Base-by-base conservation (phyloP, 2,888 invertebrate species). In the Drosophila putrida region DNA sequence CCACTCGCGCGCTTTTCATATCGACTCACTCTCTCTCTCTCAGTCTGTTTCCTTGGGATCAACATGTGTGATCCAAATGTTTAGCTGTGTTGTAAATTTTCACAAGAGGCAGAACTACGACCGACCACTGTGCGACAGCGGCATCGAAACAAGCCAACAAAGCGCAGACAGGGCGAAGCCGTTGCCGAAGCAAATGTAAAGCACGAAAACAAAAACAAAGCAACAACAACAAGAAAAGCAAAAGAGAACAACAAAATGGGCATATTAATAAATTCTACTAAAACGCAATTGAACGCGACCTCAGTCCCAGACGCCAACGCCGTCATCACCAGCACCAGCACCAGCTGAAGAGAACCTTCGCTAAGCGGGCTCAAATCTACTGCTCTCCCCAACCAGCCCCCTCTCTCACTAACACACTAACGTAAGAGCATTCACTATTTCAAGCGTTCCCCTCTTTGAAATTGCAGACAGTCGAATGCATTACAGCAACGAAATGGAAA, bases 61-160 rank as follows among this genome's bases (percentile, higher is more conserved):
- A 88, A 84, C 83, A 84, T 84, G 90, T 84, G 83, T 84, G 83
- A 85, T 84, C 83, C 83, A 89, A 84, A 84, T 84, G 83, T 89
- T 81, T 33, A 15, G 28, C 35, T 55, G 49, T 53, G 65, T 65
- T 82, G 72, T 82, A 77, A 87, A 77, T 75, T 69, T 55, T 74
- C 80, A 75, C 80, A 76, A 80, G 80, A 70, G 61, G 65, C 77
- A 41, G 60, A 58, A 67, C 58, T 72, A 53, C 75, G 62, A 64
- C 64, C 75, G 62, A 64, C 64, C 64, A 65, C 70, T 64, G 71
- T 47, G 63, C 61, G 54, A 71, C 50, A 47, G 46, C 43, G 25
- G 20, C 36, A 61, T 11, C 33, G 36, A 60, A 77, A 80, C 67
- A 81, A 66, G 81, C 62, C 80, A 77, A 72, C 73, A 78, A 70